These are phyloP conservation scores for Ramphastos sulfuratus DNA, from an alignment of 2,113 vertebrate species.

Conservation along the genomic window DNA sequence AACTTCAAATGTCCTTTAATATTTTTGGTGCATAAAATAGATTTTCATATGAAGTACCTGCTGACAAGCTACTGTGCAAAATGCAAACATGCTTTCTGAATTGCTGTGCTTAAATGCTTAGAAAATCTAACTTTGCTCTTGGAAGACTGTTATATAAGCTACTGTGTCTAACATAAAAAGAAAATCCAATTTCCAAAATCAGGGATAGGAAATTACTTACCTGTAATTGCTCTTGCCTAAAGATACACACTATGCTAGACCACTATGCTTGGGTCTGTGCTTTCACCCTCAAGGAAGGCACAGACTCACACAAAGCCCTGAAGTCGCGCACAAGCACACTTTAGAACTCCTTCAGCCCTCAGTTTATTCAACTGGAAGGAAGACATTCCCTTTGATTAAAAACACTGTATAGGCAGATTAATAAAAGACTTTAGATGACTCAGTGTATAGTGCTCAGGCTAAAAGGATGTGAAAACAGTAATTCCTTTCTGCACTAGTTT, in stretches of 20 bases:
- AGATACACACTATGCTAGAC: neutral
- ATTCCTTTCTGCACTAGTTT: neutral
- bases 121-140: neutral
- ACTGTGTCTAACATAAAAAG: neutral
- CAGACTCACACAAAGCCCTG: neutral
- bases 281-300: conserved; percentile 14
- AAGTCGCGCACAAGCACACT: neutral
- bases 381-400: neutral
- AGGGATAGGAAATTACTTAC: conserved; percentile 36
- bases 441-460: neutral
- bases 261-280: neutral
- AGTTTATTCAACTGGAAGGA: neutral
- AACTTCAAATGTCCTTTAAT: neutral
- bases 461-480: neutral
- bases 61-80: neutral
- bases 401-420: neutral
- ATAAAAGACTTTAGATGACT: neutral
- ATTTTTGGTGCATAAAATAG: neutral
- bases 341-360: neutral
- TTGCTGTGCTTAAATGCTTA: neutral
- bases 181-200: conserved; percentile 35
- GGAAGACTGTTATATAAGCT: neutral
- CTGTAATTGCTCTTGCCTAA: conserved; percentile 16
- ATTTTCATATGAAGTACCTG: neutral
- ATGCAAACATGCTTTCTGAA: neutral